Conservation (phyloP, 2,113 vertebrate genomes). For the Clupea harengus region DNA sequence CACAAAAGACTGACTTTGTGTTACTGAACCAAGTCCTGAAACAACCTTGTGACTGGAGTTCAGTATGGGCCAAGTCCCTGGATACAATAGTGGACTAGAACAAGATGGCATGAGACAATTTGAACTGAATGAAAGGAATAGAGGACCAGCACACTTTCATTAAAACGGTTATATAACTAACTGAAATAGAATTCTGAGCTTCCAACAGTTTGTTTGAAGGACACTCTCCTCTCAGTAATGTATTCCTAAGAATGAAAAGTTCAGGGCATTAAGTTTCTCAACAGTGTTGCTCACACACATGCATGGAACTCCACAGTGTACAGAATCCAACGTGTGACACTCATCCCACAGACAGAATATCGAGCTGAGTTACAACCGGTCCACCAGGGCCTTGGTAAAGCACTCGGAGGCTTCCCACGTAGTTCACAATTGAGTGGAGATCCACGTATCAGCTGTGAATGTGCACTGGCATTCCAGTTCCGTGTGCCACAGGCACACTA, state of each 20-base stretch:
- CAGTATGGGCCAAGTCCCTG: background rate
- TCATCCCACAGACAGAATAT: background rate
- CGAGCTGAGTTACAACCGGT: background rate
- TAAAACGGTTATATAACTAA: background rate
- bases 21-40: background rate
- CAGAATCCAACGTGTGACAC: background rate
- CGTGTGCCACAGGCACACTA: background rate
- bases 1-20: background rate
- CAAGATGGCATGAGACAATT: background rate
- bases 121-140: background rate
- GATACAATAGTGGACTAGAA: background rate
- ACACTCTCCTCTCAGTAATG: background rate
- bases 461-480: background rate
- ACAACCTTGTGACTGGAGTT: background rate
- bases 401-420: background rate
- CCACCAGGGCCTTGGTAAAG: background rate
- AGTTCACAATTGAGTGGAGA: background rate
- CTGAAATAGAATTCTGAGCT: background rate
- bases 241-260: background rate
- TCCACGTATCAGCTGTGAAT: background rate
- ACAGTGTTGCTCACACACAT: background rate
- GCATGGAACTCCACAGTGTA: background rate
- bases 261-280: background rate
- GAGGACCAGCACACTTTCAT: background rate
- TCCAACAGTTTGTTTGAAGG: background rate